phyloP scores from a whole-genome alignment of 30 jellyfish, hydroid and myxozoan genomes.

The Hydra vulgaris region DNA sequence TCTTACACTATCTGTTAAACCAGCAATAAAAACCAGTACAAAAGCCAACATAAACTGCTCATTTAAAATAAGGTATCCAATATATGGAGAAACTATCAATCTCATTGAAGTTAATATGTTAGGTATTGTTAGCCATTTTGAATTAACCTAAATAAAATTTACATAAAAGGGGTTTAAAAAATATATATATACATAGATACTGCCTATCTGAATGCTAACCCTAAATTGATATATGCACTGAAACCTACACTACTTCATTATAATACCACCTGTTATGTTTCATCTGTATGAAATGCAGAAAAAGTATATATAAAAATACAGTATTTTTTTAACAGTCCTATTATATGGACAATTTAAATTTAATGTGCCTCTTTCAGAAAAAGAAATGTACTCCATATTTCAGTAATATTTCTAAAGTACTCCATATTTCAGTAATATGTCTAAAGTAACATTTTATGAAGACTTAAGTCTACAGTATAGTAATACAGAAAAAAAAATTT shows the following conservation, averaged over 20 bases:
- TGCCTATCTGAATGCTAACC: background rate
- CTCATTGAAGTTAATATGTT: slow-evolving; percentile 54
- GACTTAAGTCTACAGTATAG: no score
- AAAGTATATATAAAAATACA: no score
- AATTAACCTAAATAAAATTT: slow-evolving; percentile 37
- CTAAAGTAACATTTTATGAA: no score
- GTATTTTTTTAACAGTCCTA: no score
- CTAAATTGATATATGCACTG: background rate
- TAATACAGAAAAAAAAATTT: no score
- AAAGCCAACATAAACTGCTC: slow-evolving; percentile 58
- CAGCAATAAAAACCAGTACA: slow-evolving; percentile 66
- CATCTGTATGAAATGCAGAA: background rate
- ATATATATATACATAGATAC: background rate
- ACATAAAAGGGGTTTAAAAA: background rate
- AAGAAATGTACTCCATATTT: no score
- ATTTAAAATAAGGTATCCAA: slow-evolving; percentile 53
- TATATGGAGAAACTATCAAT: slow-evolving; percentile 63
- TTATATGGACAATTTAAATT: no score
- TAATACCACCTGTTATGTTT: background rate
- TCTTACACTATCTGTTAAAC: slow-evolving; percentile 85
- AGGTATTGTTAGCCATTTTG: slow-evolving; percentile 57
- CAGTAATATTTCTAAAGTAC: no score
- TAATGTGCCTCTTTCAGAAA: no score
- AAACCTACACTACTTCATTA: background rate
- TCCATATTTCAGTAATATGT: no score